Conservation (phyloP, 2,888 invertebrate genomes). For the Deroplatys truncata region DNA sequence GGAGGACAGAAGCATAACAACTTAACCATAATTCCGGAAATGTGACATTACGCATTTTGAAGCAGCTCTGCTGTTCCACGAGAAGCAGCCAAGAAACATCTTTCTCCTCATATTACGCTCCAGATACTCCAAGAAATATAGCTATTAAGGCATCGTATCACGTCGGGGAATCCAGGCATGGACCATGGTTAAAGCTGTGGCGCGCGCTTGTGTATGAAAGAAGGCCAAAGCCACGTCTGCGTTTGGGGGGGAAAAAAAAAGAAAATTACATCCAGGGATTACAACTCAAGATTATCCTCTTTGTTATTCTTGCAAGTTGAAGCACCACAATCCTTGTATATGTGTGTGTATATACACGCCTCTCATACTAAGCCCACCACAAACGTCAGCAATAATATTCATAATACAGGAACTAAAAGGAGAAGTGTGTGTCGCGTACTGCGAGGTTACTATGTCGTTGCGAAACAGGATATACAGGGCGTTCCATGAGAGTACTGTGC, state of each 20-base stretch:
- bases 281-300: background rate
- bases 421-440: background rate
- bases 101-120: background rate
- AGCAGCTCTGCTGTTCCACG: background rate
- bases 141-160: background rate
- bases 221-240: background rate
- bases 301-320: background rate
- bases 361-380: background rate
- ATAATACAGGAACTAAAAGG: background rate
- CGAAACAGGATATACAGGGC: no score
- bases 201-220: background rate
- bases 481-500: no score
- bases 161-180: background rate
- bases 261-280: background rate
- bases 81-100: background rate
- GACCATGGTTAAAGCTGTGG: background rate
- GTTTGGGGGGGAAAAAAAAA: background rate
- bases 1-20: background rate
- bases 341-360: background rate
- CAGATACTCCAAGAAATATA: background rate
- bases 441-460: no score
- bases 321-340: background rate
- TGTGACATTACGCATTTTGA: constrained; percentile 1
- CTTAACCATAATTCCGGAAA: constrained; percentile 6
- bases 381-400: background rate